Percentiles rank a stretch among this genome's conserved stretches.
Conservation (phyloP, 2,888 invertebrate genomes). For the Drosophila mercatorum region DNA sequence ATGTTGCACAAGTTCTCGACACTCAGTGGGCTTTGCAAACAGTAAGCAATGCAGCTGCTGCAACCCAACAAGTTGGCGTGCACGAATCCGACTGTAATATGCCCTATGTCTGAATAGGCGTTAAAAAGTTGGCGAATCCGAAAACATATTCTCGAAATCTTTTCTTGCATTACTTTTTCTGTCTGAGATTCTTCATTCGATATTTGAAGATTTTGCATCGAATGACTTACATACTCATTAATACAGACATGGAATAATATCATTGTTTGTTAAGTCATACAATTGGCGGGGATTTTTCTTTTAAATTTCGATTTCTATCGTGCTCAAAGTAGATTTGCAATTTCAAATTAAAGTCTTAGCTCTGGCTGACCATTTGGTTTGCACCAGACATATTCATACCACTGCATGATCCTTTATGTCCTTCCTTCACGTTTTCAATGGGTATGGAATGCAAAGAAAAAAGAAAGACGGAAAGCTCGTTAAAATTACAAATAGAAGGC, state of each 20-base stretch:
- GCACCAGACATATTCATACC: background rate
- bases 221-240: background rate
- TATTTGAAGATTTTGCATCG: background rate
- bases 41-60: slow-evolving; percentile 55
- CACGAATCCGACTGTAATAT: background rate
- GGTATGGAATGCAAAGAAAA: background rate
- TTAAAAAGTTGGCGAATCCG: background rate
- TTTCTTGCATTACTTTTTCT: too few species aligned
- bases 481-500: slow-evolving; percentile 78
- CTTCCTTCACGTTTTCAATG: background rate
- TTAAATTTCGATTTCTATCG: background rate
- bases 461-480: slow-evolving; percentile 52
- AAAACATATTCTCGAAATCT: background rate
- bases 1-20: slow-evolving; percentile 71
- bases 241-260: background rate
- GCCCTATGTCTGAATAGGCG: background rate
- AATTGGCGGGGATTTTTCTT: background rate
- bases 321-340: background rate
- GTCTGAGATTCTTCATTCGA: background rate
- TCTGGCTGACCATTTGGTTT: background rate
- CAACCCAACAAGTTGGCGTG: slow-evolving; percentile 9
- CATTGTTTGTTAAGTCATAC: background rate
- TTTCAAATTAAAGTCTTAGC: background rate
- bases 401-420: background rate
- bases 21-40: slow-evolving; percentile 60